phyloP scores from a whole-genome alignment of 2,888 invertebrate genomes.

The Caenorhabditis parvicauda region DNA sequence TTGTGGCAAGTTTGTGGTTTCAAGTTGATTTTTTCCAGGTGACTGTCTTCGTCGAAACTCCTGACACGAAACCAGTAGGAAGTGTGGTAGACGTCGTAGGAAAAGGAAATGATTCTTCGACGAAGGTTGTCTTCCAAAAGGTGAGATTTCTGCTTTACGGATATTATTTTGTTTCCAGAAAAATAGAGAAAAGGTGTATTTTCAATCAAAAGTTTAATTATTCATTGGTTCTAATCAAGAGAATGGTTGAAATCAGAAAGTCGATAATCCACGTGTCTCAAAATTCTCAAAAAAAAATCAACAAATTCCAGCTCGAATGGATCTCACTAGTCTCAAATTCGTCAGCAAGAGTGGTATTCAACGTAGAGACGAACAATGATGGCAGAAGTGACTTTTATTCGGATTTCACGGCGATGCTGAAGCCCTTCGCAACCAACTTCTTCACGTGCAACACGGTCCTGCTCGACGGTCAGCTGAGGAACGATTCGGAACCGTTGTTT shows the following conservation, averaged over 20 bases:
- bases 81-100: constrained; percentile 31
- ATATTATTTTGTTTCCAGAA: too few relatives aligned
- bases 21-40: constrained; percentile 17
- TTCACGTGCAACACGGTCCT: constrained; percentile 28
- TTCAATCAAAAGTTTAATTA: background rate
- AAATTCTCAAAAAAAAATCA: background rate
- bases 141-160: constrained; percentile 6
- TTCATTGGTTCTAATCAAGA: background rate
- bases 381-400: constrained; percentile 36
- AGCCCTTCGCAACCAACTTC: constrained; percentile 33
- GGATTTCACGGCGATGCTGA: constrained; percentile 32
- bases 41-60: constrained; percentile 36
- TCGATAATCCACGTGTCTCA: background rate
- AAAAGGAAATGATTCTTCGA: constrained; percentile 21
- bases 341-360: constrained; percentile 28
- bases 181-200: too few relatives aligned
- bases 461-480: constrained; percentile 33
- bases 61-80: constrained; percentile 24
- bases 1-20: too few relatives aligned
- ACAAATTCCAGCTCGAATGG: constrained; percentile 31
- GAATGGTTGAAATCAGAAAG: background rate
- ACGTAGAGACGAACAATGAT: constrained; percentile 18
- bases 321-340: constrained; percentile 40
- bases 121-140: constrained; percentile 27
- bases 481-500: constrained; percentile 32